Conservation (phyloP, 2,888 invertebrate genomes). For the Hoplodrina blanda region DNA sequence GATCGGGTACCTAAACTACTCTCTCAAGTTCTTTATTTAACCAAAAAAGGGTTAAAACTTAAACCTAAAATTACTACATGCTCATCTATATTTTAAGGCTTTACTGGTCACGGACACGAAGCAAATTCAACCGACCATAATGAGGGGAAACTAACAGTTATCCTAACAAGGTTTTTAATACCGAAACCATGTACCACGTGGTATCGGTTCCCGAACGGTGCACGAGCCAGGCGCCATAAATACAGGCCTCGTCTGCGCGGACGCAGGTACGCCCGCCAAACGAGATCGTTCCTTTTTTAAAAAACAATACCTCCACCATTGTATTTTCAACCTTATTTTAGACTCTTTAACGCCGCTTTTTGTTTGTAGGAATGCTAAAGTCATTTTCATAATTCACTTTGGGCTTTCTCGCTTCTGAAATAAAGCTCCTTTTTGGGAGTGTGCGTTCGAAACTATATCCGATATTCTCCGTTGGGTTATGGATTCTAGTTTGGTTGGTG, state of each 20-base stretch:
- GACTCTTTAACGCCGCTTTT: conserved; percentile 67
- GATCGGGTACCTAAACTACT: not conserved
- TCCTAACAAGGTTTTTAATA: conserved; percentile 87
- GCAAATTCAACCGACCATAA: conserved; percentile 68
- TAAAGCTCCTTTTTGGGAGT: conserved; percentile 88
- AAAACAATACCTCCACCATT: conserved; percentile 67
- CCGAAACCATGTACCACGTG: conserved; percentile 82
- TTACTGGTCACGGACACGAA: conserved; percentile 31
- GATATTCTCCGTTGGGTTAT: conserved; percentile 57
- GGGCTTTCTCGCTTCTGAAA: conserved; percentile 88
- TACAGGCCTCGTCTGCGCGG: conserved; percentile 88
- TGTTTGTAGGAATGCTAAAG: conserved; percentile 56
- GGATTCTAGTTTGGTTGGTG: conserved; percentile 61
- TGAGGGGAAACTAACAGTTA: conserved; percentile 85
- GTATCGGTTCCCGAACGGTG: conserved; percentile 77
- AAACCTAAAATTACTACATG: conserved; percentile 43
- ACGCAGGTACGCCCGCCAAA: conserved; percentile 90
- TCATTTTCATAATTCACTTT: conserved; percentile 88
- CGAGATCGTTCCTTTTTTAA: conserved; percentile 87
- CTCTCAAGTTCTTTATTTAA: not conserved
- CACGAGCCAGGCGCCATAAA: conserved; percentile 88
- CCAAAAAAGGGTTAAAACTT: conserved; percentile 9
- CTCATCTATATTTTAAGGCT: conserved; percentile 27
- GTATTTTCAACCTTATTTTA: conserved; percentile 70
- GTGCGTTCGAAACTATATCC: conserved; percentile 71